Conservation (phyloP, 2,797 vertebrate genomes). For the Australoheros facetus region DNA sequence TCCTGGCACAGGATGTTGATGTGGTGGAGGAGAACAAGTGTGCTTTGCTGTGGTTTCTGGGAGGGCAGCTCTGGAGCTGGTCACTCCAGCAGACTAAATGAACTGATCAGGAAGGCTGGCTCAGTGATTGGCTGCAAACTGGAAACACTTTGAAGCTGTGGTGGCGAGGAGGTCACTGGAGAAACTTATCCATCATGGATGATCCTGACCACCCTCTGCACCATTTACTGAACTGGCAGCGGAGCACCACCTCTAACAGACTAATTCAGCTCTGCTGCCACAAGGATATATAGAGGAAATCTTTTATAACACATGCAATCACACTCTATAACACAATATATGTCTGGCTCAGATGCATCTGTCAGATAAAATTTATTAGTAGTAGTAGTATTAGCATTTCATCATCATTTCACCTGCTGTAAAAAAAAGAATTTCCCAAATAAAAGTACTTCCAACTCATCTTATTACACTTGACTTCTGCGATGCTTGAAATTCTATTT, state of each 20-base stretch:
- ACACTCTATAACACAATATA: too few relatives aligned
- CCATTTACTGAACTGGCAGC: too few relatives aligned
- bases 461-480: neutral
- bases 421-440: neutral
- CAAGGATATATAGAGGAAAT: neutral
- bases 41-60: too few relatives aligned
- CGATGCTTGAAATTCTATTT: neutral
- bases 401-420: accelerated
- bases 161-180: neutral
- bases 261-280: too few relatives aligned
- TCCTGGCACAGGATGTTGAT: neutral
- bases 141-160: neutral
- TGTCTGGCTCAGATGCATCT: neutral
- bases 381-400: neutral
- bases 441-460: neutral
- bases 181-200: neutral
- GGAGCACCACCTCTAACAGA: too few relatives aligned
- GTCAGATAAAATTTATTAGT: neutral
- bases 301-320: too few relatives aligned
- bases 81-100: neutral
- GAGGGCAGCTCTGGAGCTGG: too few relatives aligned
- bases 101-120: neutral
- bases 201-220: neutral
- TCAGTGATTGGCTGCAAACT: neutral
- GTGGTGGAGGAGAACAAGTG: neutral